Conservation (phyloP, 2,888 invertebrate genomes). For the Chydorus sphaericus region DNA sequence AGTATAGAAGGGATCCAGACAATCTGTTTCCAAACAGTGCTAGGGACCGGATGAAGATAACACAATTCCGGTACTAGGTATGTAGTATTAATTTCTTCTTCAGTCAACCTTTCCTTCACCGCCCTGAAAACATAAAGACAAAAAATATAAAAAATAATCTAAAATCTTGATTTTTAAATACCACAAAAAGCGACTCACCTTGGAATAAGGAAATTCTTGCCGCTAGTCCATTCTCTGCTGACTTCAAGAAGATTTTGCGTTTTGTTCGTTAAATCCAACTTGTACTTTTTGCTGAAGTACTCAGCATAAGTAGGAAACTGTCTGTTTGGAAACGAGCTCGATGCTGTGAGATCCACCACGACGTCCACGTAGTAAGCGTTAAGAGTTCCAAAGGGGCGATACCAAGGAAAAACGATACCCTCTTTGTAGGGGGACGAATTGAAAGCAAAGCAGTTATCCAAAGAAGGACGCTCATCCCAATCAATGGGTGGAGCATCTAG, state of each 20-base stretch:
- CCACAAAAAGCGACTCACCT: too few species aligned
- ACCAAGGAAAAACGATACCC: not conserved
- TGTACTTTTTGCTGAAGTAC: not conserved
- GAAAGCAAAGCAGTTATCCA: not conserved
- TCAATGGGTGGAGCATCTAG: not conserved
- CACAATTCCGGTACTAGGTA: constrained; percentile 9
- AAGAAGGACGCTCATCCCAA: not conserved
- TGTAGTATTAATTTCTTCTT: not conserved
- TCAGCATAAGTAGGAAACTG: not conserved
- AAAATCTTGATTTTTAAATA: too few species aligned
- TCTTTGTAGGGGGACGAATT: not conserved
- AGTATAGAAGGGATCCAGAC: constrained; percentile 9
- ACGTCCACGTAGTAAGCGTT: constrained; percentile 1
- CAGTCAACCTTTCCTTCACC: not conserved
- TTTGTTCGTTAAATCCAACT: not conserved
- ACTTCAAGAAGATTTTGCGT: not conserved
- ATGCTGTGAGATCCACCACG: not conserved
- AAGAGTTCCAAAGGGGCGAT: not conserved
- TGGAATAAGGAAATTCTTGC: not conserved
- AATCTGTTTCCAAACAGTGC: constrained; percentile 11
- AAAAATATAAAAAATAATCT: too few species aligned
- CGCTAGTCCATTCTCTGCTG: not conserved
- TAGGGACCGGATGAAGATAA: constrained; percentile 5
- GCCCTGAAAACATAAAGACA: too few species aligned
- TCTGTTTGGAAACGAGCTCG: not conserved